Conservation (phyloP, 2,888 invertebrate species). For the Clepsis dumicolana region DNA sequence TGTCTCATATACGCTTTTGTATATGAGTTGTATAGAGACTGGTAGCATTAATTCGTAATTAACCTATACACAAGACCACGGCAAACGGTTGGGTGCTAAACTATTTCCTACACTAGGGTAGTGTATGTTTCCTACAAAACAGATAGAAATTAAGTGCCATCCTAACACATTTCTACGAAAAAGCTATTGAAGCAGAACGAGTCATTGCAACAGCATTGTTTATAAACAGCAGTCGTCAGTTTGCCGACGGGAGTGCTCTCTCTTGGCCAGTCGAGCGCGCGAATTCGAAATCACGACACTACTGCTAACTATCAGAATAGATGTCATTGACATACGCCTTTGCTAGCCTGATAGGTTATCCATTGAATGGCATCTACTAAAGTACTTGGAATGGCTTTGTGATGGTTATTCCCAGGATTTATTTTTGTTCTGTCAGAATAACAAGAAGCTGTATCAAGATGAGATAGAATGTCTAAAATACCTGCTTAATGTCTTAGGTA, state of each 20-base stretch:
- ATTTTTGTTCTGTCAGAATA: neutral
- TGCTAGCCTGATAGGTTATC: conserved; percentile 31
- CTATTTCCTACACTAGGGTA: no score
- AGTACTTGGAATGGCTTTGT: conserved; percentile 28
- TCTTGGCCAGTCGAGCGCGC: conserved; percentile 48
- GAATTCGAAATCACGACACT: conserved; percentile 54
- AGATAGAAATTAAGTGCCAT: conserved; percentile 18
- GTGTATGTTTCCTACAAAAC: neutral
- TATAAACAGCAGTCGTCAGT: conserved; percentile 62
- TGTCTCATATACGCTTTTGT: no score
- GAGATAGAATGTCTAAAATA: conserved; percentile 4
- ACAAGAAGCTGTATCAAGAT: conserved; percentile 23
- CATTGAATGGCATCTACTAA: conserved; percentile 28
- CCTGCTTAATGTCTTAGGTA: neutral
- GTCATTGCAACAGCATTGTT: conserved; percentile 62
- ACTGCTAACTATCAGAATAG: conserved; percentile 52
- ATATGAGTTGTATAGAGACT: no score
- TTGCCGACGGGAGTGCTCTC: conserved; percentile 47
- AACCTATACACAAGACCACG: no score
- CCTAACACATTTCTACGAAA: conserved; percentile 55
- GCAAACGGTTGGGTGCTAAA: no score
- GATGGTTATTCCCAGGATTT: conserved; percentile 24
- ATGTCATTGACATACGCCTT: conserved; percentile 58
- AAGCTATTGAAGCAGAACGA: conserved; percentile 56
- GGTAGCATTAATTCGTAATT: no score